These are phyloP conservation scores for Halcyon senegalensis DNA, from an alignment of 2,113 vertebrate species.

Conservation along the genomic window DNA sequence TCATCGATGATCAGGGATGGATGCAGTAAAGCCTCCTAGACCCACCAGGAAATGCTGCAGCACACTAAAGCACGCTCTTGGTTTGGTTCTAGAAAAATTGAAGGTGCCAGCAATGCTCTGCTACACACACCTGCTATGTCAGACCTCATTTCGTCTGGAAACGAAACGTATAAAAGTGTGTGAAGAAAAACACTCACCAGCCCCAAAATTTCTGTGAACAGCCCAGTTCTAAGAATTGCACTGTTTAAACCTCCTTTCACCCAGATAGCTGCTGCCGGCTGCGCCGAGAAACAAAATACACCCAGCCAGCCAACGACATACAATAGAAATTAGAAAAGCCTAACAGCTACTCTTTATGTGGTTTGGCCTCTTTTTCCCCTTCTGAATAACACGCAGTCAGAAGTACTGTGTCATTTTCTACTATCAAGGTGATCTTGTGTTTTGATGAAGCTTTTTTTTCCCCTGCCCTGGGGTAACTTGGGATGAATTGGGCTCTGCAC, in stretches of 20 bases:
- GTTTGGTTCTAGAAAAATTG: background rate
- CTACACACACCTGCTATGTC: background rate
- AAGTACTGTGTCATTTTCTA: background rate
- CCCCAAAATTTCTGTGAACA: background rate
- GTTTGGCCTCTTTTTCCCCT: background rate
- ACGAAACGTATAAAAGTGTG: background rate
- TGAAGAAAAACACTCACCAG: background rate
- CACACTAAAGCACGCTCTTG: background rate
- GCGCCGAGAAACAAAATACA: background rate
- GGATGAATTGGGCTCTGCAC: background rate
- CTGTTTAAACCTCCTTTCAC: background rate
- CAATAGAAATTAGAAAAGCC: slow-evolving; percentile 1
- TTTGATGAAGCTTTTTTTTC: background rate
- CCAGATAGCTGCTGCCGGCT: background rate
- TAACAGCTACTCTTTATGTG: background rate
- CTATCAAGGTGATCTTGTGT: background rate
- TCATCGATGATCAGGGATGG: background rate
- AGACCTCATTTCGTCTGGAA: background rate
- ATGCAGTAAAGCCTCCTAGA: background rate
- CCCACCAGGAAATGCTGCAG: background rate
- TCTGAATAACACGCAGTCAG: background rate
- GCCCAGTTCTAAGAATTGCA: background rate
- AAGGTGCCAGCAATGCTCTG: background rate
- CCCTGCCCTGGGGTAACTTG: background rate
- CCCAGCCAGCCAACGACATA: background rate